phyloP scores from a whole-genome alignment of 2,113 vertebrate species.

The Halichoeres trimaculatus region DNA sequence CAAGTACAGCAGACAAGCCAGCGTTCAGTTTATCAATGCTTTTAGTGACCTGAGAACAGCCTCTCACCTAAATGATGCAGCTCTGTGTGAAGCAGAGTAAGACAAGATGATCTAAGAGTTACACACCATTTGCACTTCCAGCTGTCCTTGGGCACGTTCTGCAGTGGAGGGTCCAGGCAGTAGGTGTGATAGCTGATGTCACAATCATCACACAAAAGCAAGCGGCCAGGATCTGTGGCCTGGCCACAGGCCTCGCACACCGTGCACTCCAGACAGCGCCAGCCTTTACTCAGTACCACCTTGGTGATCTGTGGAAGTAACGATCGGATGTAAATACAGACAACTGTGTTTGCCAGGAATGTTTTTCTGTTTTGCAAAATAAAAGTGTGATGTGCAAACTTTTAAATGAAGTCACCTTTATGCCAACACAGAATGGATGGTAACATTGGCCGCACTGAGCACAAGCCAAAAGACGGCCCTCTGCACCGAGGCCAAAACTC shows the following conservation, averaged over 20 bases:
- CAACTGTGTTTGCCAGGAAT: not conserved
- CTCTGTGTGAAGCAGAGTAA: not conserved
- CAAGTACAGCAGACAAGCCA: not conserved
- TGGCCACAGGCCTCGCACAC: constrained; percentile 98
- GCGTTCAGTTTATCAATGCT: not conserved
- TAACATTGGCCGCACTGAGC: constrained; percentile 99
- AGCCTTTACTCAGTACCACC: constrained; percentile 97
- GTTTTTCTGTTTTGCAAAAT: not conserved
- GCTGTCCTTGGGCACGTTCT: constrained; percentile 97
- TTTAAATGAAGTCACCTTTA: constrained; percentile 88
- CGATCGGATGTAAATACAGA: not conserved
- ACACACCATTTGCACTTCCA: constrained; percentile 99
- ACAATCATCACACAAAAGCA: constrained; percentile 96
- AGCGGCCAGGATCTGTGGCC: constrained; percentile 93
- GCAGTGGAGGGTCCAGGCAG: constrained; percentile 95
- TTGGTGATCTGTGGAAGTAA: constrained; percentile 89
- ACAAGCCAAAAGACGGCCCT: constrained; percentile 93
- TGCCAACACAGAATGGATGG: constrained; percentile 97
- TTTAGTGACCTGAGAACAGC: not conserved
- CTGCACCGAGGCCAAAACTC: constrained; percentile 95
- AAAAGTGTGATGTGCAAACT: not conserved
- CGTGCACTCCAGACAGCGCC: constrained; percentile 97
- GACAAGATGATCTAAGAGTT: not conserved
- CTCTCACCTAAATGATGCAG: not conserved
- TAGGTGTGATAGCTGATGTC: constrained; percentile 99